Evolutionary conservation across 2,797 vertebrate genomes (phyloP).

Genomic region (Acanthurus tractus): DNA sequence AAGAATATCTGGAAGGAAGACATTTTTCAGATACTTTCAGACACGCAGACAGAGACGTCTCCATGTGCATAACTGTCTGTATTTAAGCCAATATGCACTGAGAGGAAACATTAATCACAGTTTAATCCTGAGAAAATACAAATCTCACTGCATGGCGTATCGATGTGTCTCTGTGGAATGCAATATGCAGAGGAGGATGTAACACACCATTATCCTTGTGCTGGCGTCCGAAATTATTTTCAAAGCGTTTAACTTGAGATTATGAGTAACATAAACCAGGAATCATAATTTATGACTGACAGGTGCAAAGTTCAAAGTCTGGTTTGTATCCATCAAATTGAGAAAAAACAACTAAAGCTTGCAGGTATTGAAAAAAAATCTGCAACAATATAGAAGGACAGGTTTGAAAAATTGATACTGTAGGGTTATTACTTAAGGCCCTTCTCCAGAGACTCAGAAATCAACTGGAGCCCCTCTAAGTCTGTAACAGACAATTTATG

Average conservation of each 20-base stretch:
- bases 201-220: conserved; percentile 51
- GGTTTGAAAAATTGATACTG: conserved; percentile 67
- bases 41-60: conserved; percentile 41
- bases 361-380: conserved; percentile 55
- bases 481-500: conserved; percentile 73
- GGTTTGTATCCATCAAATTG: conserved; percentile 78
- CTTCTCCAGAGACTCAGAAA: conserved; percentile 69
- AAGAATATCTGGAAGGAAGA: conserved; percentile 11
- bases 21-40: conserved; percentile 17
- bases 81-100: conserved; percentile 16
- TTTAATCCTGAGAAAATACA: conserved; percentile 56
- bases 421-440: conserved; percentile 51
- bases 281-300: conserved; percentile 76
- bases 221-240: conserved; percentile 57
- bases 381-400: conserved; percentile 52
- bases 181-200: conserved; percentile 51
- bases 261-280: conserved; percentile 75
- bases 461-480: conserved; percentile 58
- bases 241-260: conserved; percentile 69
- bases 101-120: conserved; percentile 48
- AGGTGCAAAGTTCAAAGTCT: conserved; percentile 81
- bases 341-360: conserved; percentile 26
- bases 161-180: conserved; percentile 65
- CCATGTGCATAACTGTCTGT: conserved; percentile 48
- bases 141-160: conserved; percentile 42